phyloP scores from a whole-genome alignment of 2,113 vertebrate species.

The Neotoma lepida region DNA sequence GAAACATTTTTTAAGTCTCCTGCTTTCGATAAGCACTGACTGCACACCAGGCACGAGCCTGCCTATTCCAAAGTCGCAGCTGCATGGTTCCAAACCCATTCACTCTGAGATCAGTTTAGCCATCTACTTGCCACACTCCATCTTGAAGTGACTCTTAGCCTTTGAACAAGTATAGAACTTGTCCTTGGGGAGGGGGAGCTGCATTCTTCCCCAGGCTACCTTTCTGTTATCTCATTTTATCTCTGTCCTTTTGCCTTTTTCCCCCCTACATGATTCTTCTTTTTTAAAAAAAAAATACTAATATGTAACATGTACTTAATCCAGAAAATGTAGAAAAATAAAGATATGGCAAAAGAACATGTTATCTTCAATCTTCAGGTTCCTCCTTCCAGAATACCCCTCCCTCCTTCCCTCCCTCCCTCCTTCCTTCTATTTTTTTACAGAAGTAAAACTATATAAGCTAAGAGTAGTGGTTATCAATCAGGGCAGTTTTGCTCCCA shows the following conservation, averaged over 20 bases:
- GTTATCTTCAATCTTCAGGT: neutral
- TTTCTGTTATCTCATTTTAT: neutral
- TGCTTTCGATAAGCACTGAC: neutral
- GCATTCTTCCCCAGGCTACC: accelerated
- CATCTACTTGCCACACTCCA: neutral
- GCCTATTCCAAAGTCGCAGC: neutral
- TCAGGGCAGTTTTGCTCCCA: neutral
- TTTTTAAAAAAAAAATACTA: neutral
- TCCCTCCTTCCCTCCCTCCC: neutral
- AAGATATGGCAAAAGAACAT: neutral
- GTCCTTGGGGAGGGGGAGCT: neutral
- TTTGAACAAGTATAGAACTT: neutral
- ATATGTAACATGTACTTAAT: neutral
- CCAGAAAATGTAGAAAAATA: constrained; percentile 40
- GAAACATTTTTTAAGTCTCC: neutral
- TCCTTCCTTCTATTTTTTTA: neutral
- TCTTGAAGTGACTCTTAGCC: neutral
- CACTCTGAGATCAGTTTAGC: neutral
- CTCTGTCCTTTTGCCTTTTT: neutral
- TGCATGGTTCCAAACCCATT: neutral
- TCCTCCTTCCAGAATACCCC: neutral
- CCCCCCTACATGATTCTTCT: neutral
- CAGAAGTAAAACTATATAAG: neutral
- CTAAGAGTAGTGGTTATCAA: neutral
- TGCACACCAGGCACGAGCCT: too few species aligned